These are phyloP conservation scores for Naja naja DNA, from an alignment of 2,113 vertebrate genomes.

Conservation along the genomic window DNA sequence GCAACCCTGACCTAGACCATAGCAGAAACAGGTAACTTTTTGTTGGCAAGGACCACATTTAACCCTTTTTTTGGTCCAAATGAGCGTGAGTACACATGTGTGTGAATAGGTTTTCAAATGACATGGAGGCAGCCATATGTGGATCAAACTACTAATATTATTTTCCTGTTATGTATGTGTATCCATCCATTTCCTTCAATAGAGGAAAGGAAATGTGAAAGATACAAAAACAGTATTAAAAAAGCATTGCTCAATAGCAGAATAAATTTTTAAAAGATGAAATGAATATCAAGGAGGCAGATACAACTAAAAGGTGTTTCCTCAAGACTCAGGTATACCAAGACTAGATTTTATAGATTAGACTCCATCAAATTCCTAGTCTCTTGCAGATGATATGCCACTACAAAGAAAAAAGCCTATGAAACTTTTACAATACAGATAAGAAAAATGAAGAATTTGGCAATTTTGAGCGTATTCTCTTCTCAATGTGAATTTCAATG, in stretches of 20 bases:
- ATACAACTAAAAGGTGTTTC: neutral
- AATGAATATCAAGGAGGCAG: neutral
- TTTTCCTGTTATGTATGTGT: neutral
- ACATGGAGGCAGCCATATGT: neutral
- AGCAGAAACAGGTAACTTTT: neutral
- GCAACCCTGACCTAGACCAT: neutral
- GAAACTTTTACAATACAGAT: neutral
- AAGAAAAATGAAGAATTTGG: neutral
- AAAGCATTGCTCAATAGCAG: neutral
- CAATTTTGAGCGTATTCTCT: neutral
- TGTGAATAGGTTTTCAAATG: neutral
- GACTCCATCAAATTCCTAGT: neutral
- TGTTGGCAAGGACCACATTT: neutral
- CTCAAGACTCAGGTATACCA: neutral
- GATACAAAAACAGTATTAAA: neutral
- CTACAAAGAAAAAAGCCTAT: neutral
- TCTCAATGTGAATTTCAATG: neutral
- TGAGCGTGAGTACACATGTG: neutral
- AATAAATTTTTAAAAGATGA: neutral
- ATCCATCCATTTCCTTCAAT: neutral
- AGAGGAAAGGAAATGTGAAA: neutral
- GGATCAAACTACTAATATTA: neutral
- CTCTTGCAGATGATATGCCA: neutral
- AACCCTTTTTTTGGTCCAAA: neutral
- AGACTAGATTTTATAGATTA: neutral